Conservation (phyloP, 1,140 invertebrate species). For the Apis laboriosa region DNA sequence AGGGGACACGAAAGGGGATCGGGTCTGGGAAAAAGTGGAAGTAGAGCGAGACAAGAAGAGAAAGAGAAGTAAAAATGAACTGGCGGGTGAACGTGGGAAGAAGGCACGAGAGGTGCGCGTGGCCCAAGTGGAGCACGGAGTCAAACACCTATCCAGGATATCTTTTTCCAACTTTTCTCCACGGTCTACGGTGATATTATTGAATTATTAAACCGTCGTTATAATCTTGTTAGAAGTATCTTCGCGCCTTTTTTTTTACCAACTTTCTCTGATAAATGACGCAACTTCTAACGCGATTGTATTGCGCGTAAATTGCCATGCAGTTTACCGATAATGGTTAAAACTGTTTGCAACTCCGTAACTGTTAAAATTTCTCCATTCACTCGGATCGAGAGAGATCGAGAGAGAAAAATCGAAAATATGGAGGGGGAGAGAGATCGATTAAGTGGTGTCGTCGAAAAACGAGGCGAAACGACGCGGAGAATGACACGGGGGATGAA, state of each 20-base stretch:
- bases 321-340: neutral
- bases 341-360: neutral
- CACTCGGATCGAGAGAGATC: neutral
- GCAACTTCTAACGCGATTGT: conserved; percentile 18
- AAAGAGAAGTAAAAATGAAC: conserved; percentile 20
- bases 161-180: conserved; percentile 46
- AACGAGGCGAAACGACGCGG: no score
- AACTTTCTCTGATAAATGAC: conserved; percentile 6
- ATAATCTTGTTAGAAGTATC: conserved; percentile 31
- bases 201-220: conserved; percentile 52
- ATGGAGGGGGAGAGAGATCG: neutral
- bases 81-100: conserved; percentile 34
- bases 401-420: neutral
- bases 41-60: conserved; percentile 10
- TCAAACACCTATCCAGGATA: conserved; percentile 53
- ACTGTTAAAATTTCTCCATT: neutral
- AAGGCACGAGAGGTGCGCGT: conserved; percentile 35
- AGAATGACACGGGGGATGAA: neutral
- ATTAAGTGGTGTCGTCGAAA: no score
- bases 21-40: neutral
- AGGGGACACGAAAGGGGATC: conserved; percentile 25
- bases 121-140: conserved; percentile 25
- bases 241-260: conserved; percentile 1
- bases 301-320: conserved; percentile 8
- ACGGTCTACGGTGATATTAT: conserved; percentile 39